Base-by-base conservation (phyloP, 2,113 vertebrate species). In the Furnarius figulus region DNA sequence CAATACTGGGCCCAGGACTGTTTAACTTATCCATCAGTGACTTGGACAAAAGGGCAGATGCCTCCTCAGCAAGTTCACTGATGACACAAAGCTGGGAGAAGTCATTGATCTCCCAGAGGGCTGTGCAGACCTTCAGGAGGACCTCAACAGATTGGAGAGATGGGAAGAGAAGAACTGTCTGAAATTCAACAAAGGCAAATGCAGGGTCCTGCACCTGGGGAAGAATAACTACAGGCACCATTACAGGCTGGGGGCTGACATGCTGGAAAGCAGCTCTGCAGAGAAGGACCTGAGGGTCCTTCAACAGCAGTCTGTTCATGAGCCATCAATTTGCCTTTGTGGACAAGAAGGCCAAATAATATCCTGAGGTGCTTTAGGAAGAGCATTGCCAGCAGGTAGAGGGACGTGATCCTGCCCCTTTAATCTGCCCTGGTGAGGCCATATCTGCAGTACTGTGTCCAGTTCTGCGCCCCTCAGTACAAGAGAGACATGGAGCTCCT, bases 201-300 rank as follows among this genome's bases (percentile, higher is more conserved):
- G 12, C 40, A 55, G 9, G 18, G 28, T 39, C 18, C 49, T 65
- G n/a, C 9, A 28, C 2, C 11, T 55, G 82, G 12, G 10, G 28
- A 66, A 20, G 4, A 74, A 49, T 5, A 56, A 56, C 9, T n/a
- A 22, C 40, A 2, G 0, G 19, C 12, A 28, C 10, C 75, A 63
- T 20, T 24, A 31, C 8, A 47, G n/a, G 10, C 5, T 79, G 40
- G 24, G 21, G 8, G 5, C 0, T 0, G 1, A 14, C 4, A 58
- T 72, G 17, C 42, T 80, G 59, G 27, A 2, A 0, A 42, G 25
- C 30, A 88, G 49, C 35, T 88, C 35, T 42, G 12, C 0, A 12
- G 75, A 71, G 42, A 42, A 35, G 30, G 14, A 44, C 9, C 30
- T 42, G 21, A 16, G 49, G 6, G 2, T 31, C 7, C 76, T 18